Evolutionary conservation across 2,888 invertebrate genomes (phyloP), one percentile per base, ranked within the genome.

Genomic region (Stomorhina lunata): DNA sequence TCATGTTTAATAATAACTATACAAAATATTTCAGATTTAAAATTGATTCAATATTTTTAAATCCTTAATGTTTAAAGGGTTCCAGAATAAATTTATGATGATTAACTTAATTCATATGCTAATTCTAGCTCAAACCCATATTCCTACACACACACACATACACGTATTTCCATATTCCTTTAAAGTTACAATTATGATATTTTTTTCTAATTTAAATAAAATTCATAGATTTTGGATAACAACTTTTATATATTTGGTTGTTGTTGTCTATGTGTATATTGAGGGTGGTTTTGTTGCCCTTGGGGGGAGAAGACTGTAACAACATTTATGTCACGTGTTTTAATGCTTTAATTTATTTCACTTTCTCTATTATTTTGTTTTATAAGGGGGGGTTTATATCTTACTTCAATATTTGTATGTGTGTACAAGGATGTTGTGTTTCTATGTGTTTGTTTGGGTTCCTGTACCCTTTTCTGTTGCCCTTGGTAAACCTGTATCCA

Each of bases 331-430:
- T 72, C 72, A 79, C 79, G 79, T 71, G 71, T 61, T 71, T 17
- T 57, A 76, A 81, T 63, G 71, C 59, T 66, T 77, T 81, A 77
- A 68, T 81, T 81, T 80, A 76, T 75, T 53, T 53, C 50, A 65
- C 22, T 76, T 71, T 59, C 15, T 61, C 7, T 9, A 12, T 59
- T 12, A 65, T 66, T 53, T 32, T 15, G 55, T 53, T 0, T 63
- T n/a, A n/a, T n/a, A n/a, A n/a, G n/a, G 73, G 63, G 3, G 17
- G 4, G 20, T 45, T 9, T 2, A 40, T 40, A 40, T 5, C n/a
- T n/a, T n/a, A n/a, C n/a, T n/a, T n/a, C n/a, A n/a, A n/a, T 32
- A 32, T 32, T 6, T 17, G 43, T 43, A 17, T 17, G 15, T 43
- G 43, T 43, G 2, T 43, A n/a, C n/a, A n/a, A 40, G 10, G 1